Evolutionary conservation across 2,888 invertebrate genomes (phyloP).

Genomic region (Chrysolina oricalcia): DNA sequence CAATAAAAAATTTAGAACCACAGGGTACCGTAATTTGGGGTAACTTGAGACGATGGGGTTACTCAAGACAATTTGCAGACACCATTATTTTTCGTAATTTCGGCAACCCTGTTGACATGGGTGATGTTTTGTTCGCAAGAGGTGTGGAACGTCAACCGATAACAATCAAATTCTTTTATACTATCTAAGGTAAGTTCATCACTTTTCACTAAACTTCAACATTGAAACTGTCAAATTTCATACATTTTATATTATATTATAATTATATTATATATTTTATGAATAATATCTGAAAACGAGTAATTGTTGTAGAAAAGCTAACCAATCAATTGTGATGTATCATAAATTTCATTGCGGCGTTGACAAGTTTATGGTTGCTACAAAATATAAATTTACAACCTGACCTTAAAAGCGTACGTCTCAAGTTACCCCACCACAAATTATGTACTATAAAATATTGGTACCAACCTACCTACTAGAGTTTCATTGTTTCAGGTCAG

Average conservation of each 20-base stretch:
- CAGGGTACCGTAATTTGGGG: conserved; percentile 17
- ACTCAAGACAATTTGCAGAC: conserved; percentile 32
- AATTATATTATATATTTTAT: conserved; percentile 17
- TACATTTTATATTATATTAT: conserved; percentile 18
- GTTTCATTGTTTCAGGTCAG: conserved; percentile 30
- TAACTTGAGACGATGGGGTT: conserved; percentile 35
- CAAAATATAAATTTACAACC: conserved; percentile 34
- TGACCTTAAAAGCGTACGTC: conserved; percentile 23
- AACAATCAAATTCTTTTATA: conserved; percentile 24
- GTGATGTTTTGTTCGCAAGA: conserved; percentile 28
- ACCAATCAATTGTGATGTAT: conserved; percentile 5
- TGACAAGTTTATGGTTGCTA: conserved; percentile 31
- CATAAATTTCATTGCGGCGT: conserved; percentile 28
- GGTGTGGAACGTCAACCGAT: conserved; percentile 29
- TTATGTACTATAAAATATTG: conserved; percentile 24
- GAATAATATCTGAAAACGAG: conserved; percentile 25
- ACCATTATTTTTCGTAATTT: conserved; percentile 35
- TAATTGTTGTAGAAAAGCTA: conserved; percentile 19
- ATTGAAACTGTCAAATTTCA: conserved; percentile 28
- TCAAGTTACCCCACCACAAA: conserved; percentile 29
- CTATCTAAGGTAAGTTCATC: conserved; percentile 26
- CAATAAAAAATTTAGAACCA: no score
- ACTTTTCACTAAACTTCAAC: conserved; percentile 28
- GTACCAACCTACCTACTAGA: conserved; percentile 26
- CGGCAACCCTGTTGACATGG: conserved; percentile 32